Base-by-base conservation (phyloP, 1,140 invertebrate genomes). In the Oryctes rhinoceros region DNA sequence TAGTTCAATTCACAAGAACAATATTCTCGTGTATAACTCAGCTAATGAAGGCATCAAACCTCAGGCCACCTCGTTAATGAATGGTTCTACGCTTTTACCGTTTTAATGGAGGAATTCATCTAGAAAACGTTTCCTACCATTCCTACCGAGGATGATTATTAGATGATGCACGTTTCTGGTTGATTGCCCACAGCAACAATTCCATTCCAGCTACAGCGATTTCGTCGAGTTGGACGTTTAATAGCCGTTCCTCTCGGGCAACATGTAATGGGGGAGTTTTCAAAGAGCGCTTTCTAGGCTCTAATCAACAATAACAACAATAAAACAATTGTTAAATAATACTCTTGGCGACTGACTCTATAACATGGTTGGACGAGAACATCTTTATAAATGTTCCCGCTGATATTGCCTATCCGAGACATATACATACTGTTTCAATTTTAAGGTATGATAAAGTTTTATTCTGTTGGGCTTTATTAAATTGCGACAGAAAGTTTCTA, bases 31-130 rank as follows among this genome's bases (percentile, higher is more conserved):
- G 35, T 71, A n/a, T n/a, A 18, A 24, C 4, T 59, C n/a, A 24
- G n/a, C 39, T 76, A 76, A 76, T 76, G 37, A 76, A 76, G 75
- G 75, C 75, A 76, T 76, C 75, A 76, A 76, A 76, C 39, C 75
- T 74, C 4, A 76, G 75, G 39, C 75, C 9, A 37, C 4, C 37
- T 76, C 75, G 75, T 76, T 76, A 76, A 76, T 76, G 75, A 76
- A 76, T 37, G 75, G 13, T 76, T 49, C 74, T 76, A 44, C 74
- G 24, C 71, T 44, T 20, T 76, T 76, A 76, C 75, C 47, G 75
- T 76, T 76, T 71, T 71, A 71, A 71, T 71, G 18, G 47, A 76
- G 24, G 18, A 47, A 76, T 18, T 18, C 75, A 76, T 76, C 75
- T 76, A 76, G 75, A 76, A 76, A 76, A 76, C 47, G 37, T 49